phyloP scores from a whole-genome alignment of 2,797 vertebrate species.

The Miichthys miiuy region DNA sequence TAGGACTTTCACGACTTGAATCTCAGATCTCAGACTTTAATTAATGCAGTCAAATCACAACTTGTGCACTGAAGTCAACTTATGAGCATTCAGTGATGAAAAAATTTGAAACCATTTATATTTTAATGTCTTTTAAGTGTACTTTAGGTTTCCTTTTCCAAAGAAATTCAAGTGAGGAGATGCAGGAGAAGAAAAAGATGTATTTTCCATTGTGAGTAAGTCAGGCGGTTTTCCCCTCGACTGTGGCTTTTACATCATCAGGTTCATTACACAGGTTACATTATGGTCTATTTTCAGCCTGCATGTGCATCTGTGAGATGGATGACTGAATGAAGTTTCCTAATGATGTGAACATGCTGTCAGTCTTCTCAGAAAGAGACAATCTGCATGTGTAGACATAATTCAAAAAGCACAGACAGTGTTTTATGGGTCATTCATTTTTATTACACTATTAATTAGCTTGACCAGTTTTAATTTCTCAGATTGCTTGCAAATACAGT shows the following conservation, averaged over 20 bases:
- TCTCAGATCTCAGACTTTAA: not conserved
- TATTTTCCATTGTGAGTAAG: conserved; percentile 63
- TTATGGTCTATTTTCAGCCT: conserved; percentile 7
- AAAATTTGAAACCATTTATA: not conserved
- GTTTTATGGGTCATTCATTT: conserved; percentile 85
- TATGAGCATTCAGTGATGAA: not conserved
- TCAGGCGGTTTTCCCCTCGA: conserved; percentile 42
- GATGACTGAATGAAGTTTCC: conserved; percentile 21
- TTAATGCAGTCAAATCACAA: not conserved
- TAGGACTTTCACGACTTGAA: not conserved
- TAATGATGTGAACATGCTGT: not conserved
- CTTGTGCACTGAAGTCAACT: not conserved
- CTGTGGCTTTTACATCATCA: conserved; percentile 51
- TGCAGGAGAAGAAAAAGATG: conserved; percentile 21
- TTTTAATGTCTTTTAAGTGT: not conserved
- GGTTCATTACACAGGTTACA: conserved; percentile 7
- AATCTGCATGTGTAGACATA: not conserved
- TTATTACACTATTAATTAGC: conserved; percentile 85
- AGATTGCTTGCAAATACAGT: conserved; percentile 81
- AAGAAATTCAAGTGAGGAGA: conserved; percentile 48
- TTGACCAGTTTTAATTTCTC: conserved; percentile 75
- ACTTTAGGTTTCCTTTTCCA: conserved; percentile 73
- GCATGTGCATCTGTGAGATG: not conserved
- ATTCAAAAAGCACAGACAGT: conserved; percentile 37
- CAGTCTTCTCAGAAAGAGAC: not conserved